Base-by-base conservation (phyloP, 1,140 invertebrate genomes). In the Bombus sibiricus region DNA sequence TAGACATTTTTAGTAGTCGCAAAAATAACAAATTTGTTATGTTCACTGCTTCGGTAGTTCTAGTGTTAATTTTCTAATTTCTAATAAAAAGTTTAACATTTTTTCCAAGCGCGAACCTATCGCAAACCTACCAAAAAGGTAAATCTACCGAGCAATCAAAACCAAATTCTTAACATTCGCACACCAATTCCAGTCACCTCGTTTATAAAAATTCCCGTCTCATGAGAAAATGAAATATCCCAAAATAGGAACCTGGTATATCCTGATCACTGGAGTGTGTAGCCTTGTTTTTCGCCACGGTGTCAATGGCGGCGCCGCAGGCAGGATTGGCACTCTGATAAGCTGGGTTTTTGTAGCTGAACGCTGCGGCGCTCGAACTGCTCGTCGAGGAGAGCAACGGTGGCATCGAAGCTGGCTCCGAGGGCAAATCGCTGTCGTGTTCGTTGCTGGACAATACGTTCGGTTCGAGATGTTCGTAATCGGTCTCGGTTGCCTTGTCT, bases 281-380 rank as follows among this genome's bases (percentile, higher is more conserved):
- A 53, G 39, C 41, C 89, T 95, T 95, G 76, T 64, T 91, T 75
- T 95, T 95, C 53, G 86, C 79, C n/a, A 59, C 80, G 74, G 80
- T 77, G n/a, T 93, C 92, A 37, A 86, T 93, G 53, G 59, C 76
- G 74, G 66, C 59, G 43, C 93, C 92, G 88, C 94, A 95, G 37
- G 95, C 96, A 32, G 96, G 96, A 94, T 97, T 97, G 8, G 97
- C 97, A 85, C 97, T 97, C 92, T 97, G 97, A 91, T 98, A 97
- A 25, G 96, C 96, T 0, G 97, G 97, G 91, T 97, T 97, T 59
- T 97, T 96, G 91, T 97, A 96, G 88, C 96, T 97, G 92, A 97
- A 97, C 15, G 94, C 91, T 34, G 92, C 94, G n/a, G 95, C 94
- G 82, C 91, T 95, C 28, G 94, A 94, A 73, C 88, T 92, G 57